These are phyloP conservation scores for Penelope pileata DNA, from an alignment of 2,113 vertebrate species.

Conservation along the genomic window DNA sequence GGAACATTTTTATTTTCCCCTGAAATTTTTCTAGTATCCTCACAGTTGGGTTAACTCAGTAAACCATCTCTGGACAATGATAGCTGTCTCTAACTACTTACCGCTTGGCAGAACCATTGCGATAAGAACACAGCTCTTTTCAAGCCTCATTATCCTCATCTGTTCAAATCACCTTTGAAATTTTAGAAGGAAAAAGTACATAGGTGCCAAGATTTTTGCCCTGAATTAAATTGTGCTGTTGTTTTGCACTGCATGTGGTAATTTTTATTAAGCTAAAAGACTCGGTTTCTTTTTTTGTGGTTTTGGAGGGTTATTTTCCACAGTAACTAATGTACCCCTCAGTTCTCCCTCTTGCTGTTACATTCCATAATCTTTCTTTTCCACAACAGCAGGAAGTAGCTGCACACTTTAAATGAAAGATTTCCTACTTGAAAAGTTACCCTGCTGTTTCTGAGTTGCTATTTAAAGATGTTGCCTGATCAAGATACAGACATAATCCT, in stretches of 20 bases:
- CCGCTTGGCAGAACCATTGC: not conserved
- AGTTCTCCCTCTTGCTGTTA: not conserved
- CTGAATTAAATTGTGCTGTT: not conserved
- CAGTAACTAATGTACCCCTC: not conserved
- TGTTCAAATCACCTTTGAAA: not conserved
- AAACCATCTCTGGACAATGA: not conserved
- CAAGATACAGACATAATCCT: not conserved
- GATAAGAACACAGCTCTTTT: not conserved
- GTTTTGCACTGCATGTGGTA: not conserved
- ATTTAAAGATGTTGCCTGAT: not conserved
- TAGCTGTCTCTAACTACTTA: not conserved
- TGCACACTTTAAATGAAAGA: not conserved
- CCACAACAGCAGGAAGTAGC: not conserved
- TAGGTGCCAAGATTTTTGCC: not conserved
- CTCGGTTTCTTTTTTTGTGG: not conserved
- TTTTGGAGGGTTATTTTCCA: not conserved
- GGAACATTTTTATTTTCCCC: not conserved
- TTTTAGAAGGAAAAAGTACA: not conserved
- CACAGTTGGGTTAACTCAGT: not conserved
- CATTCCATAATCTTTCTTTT: not conserved
- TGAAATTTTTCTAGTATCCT: not conserved
- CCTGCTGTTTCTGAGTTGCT: not conserved
- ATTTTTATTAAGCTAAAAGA: not conserved
- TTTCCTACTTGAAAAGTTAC: not conserved
- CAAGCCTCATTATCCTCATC: not conserved